Evolutionary conservation across 1,140 invertebrate species (phyloP), one percentile per base, ranked within the genome.

Genomic region (Lysiphlebus fabarum): DNA sequence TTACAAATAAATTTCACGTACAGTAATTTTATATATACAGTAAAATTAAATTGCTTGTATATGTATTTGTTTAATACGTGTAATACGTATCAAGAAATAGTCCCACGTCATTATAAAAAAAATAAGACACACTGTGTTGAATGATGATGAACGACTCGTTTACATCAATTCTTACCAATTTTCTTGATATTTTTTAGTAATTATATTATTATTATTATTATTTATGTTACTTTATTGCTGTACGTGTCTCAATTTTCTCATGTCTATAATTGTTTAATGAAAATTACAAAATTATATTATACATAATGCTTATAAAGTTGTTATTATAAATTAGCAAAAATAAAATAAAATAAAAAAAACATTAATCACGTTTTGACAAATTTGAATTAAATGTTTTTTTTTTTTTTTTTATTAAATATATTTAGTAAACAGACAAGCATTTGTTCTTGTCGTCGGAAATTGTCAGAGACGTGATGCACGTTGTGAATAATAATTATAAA

Each of bases 1-100:
- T 65, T 66, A 63, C 62, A 61, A 66, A 68, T 68, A 67, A 51
- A 72, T 72, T 72, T 73, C 59, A 50, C 64, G 63, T 66, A 72
- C 60, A 26, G 17, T 26, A 26, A 26, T 26, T 26, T 26, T 26
- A 26, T 26, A 26, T 26, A 26, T 26, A 26, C 17, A 26, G 17
- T 26, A 26, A 26, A 26, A 26, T 26, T 26, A 26, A 26, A 26
- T 4, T 26, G 17, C 17, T 26, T 26, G 17, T 26, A 26, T 26
- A 26, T 26, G 17, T 26, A 26, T 26, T 1, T 26, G 17, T 26
- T 26, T 26, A 26, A 26, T 26, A 26, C 17, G 17, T 26, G 17
- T 26, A 26, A 26, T 26, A 26, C 17, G 17, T 26, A 26, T 26
- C 17, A 26, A 26, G 17, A 26, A 26, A 26, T 26, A 44, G 47